phyloP scores from a whole-genome alignment of 2,113 vertebrate genomes.

The Trogon surrucura region DNA sequence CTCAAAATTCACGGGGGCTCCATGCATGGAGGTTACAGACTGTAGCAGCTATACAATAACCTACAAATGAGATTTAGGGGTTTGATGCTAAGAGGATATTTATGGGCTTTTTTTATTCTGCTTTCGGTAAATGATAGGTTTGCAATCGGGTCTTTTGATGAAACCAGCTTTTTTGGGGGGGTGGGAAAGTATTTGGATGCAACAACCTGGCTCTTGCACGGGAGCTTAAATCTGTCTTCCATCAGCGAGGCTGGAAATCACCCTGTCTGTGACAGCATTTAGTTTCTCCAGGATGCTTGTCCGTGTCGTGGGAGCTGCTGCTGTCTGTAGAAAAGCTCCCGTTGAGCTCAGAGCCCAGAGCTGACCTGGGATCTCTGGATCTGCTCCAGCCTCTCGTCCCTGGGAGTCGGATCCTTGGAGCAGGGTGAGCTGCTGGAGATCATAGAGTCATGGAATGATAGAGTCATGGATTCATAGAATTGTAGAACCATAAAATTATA shows the following conservation, averaged over 20 bases:
- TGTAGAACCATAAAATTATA: too few relatives aligned
- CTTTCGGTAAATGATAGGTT: neutral
- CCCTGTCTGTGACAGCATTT: neutral
- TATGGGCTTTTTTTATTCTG: neutral
- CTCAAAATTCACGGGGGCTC: neutral
- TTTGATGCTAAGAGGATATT: neutral
- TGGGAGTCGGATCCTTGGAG: neutral
- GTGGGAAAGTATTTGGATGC: neutral
- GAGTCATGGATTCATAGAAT: too few relatives aligned
- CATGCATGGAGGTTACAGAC: neutral
- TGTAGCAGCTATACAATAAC: neutral
- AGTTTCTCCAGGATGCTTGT: neutral
- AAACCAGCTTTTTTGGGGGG: neutral
- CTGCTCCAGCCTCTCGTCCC: neutral
- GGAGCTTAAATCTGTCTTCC: slow-evolving; percentile 15
- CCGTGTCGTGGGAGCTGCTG: neutral
- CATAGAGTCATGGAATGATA: too few relatives aligned
- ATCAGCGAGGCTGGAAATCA: neutral
- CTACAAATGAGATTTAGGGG: slow-evolving; percentile 36
- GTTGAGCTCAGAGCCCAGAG: neutral
- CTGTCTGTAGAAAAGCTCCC: neutral
- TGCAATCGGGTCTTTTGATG: slow-evolving; percentile 32
- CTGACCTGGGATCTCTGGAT: neutral
- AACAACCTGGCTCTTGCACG: neutral
- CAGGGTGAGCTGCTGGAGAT: neutral